Conservation (phyloP, 2,888 invertebrate genomes). For the Drosophila eohydei region DNA sequence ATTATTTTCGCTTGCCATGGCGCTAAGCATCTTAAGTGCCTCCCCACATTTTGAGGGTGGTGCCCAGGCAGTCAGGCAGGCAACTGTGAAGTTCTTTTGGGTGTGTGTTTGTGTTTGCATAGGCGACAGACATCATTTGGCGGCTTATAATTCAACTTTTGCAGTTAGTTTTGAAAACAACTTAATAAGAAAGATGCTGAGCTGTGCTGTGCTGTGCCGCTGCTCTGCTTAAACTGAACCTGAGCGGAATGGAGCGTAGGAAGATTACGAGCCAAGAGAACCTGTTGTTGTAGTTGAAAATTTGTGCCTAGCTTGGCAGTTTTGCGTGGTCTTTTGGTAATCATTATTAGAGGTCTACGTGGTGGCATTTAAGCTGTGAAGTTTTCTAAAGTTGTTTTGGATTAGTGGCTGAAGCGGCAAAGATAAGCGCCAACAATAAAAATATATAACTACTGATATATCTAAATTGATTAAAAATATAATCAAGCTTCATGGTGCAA, state of each 20-base stretch:
- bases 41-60: conserved; percentile 39
- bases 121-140: conserved; percentile 68
- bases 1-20: conserved; percentile 79
- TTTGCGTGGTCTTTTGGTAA: conserved; percentile 11
- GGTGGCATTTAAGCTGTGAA: conserved; percentile 24
- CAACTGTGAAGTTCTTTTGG: conserved; percentile 9
- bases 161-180: conserved; percentile 61
- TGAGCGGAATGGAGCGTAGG: background rate
- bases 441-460: background rate
- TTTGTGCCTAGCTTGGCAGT: conserved; percentile 30
- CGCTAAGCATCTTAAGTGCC: conserved; percentile 79
- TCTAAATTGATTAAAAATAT: background rate
- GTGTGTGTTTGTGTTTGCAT: conserved; percentile 57
- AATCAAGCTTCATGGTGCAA: background rate
- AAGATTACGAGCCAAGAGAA: background rate
- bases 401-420: conserved; percentile 28
- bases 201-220: conserved; percentile 25
- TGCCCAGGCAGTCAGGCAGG: conserved; percentile 12
- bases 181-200: conserved; percentile 57
- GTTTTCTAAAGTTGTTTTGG: conserved; percentile 21
- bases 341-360: conserved; percentile 26
- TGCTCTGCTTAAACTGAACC: conserved; percentile 25
- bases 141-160: conserved; percentile 77
- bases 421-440: conserved; percentile 14
- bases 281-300: conserved; percentile 11